Percentiles rank a stretch among this genome's conserved stretches.
Conservation (phyloP, 2,797 vertebrate species). For the Platyrinchus mystaceus region DNA sequence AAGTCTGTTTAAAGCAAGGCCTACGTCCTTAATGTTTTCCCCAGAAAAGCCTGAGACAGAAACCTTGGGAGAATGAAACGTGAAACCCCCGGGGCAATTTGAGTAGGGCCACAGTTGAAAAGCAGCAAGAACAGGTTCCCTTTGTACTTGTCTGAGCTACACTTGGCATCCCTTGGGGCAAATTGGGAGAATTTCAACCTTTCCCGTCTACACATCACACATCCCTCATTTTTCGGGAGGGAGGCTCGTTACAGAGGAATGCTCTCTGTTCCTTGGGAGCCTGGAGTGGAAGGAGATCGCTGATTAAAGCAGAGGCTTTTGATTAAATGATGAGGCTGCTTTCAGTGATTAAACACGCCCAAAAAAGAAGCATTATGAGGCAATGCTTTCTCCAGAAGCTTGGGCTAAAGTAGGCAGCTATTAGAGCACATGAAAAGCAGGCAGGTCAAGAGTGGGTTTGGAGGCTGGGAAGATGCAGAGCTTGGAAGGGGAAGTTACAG, state of each 20-base stretch:
- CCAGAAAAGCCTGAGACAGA: conserved; percentile 53
- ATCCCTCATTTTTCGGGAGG: conserved; percentile 52
- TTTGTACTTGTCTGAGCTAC: conserved; percentile 49
- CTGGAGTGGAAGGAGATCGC: conserved; percentile 37
- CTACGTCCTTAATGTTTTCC: conserved; percentile 49
- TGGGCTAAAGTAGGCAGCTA: neutral
- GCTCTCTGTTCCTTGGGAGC: conserved; percentile 27
- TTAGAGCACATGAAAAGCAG: neutral
- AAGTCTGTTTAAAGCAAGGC: neutral
- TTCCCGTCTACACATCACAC: conserved; percentile 41
- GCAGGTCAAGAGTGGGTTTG: neutral
- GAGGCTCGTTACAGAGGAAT: conserved; percentile 50
- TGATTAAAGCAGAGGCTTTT: conserved; percentile 50
- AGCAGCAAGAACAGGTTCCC: conserved; percentile 64
- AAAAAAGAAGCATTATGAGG: neutral
- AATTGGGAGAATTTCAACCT: conserved; percentile 49
- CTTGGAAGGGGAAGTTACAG: neutral
- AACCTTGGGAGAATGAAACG: conserved; percentile 62
- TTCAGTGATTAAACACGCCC: neutral
- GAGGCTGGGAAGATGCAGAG: neutral
- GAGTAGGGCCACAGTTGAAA: conserved; percentile 40
- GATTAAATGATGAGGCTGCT: conserved; percentile 27
- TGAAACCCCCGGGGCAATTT: conserved; percentile 43
- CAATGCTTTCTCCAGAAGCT: neutral
- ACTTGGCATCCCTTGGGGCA: conserved; percentile 65